Conservation (phyloP, 1,140 invertebrate genomes). For the Pseudachorutes palmiensis region DNA sequence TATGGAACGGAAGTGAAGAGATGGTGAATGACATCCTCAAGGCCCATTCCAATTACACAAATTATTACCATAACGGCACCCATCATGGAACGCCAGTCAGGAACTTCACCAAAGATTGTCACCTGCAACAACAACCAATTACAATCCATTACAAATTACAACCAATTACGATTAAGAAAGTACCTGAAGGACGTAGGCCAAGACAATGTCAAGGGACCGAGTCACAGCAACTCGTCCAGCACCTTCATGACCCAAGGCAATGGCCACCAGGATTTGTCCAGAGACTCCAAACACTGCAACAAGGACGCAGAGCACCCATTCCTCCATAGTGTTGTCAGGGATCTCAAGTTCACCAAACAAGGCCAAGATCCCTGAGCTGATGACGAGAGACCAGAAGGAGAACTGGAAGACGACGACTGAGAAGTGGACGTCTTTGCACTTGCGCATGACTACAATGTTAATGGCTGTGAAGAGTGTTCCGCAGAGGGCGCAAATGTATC, state of each 20-base stretch:
- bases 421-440: slow-evolving; percentile 49
- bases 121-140: slow-evolving; percentile 36
- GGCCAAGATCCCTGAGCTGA: slow-evolving; percentile 33
- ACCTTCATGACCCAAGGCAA: slow-evolving; percentile 47
- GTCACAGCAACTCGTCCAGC: slow-evolving; percentile 50
- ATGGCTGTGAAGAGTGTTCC: slow-evolving; percentile 48
- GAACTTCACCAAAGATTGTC: slow-evolving; percentile 47
- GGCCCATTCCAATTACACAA: slow-evolving; percentile 48
- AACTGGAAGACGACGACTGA: slow-evolving; percentile 47
- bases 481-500: slow-evolving; percentile 46
- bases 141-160: background rate
- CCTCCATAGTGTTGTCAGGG: slow-evolving; percentile 25
- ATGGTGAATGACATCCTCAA: slow-evolving; percentile 42
- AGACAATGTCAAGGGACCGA: slow-evolving; percentile 48
- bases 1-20: slow-evolving; percentile 24
- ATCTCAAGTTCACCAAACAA: slow-evolving; percentile 39
- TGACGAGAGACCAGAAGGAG: slow-evolving; percentile 45
- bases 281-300: slow-evolving; percentile 44
- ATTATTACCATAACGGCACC: slow-evolving; percentile 47
- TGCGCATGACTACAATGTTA: slow-evolving; percentile 49
- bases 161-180: background rate
- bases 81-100: slow-evolving; percentile 44
- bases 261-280: slow-evolving; percentile 47
- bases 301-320: slow-evolving; percentile 42
- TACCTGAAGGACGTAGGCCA: slow-evolving; percentile 48